Percentiles rank a stretch among this genome's conserved stretches.
phyloP scores from a whole-genome alignment of 2,113 vertebrate genomes.

The Pelmatolapia mariae region DNA sequence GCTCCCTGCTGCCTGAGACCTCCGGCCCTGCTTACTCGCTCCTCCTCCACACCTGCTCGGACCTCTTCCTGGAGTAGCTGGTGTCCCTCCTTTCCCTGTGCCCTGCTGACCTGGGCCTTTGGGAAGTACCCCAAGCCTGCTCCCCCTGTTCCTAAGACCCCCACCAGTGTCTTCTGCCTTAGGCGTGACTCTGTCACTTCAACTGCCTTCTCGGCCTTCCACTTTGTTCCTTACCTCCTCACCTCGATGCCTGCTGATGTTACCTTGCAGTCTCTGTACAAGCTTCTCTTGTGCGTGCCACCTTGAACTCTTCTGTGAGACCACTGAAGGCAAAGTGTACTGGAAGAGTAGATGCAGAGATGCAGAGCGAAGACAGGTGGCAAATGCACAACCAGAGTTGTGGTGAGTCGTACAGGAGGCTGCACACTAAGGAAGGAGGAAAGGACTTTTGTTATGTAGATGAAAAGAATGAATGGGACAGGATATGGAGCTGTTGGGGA shows the following conservation, averaged over 20 bases:
- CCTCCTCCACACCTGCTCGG: too few relatives aligned
- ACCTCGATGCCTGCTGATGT: not conserved
- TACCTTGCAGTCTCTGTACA: not conserved
- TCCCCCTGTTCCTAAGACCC: not conserved
- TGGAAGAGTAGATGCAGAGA: not conserved
- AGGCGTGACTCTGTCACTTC: not conserved
- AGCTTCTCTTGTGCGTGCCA: fast-evolving
- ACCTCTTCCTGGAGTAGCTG: too few relatives aligned
- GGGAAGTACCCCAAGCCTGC: not conserved
- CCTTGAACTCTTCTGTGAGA: not conserved
- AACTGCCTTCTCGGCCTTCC: not conserved
- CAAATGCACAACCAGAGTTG: not conserved
- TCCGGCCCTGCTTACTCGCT: too few relatives aligned
- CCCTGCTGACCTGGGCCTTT: fast-evolving
- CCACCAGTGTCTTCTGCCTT: not conserved
- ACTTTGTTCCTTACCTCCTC: not conserved
- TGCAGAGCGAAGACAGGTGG: not conserved
- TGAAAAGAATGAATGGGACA: not conserved
- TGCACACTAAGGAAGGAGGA: not conserved
- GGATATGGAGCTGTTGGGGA: not conserved
- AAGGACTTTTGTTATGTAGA: not conserved
- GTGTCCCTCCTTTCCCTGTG: not conserved
- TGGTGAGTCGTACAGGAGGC: not conserved
- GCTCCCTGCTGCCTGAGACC: too few relatives aligned
- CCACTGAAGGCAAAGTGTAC: not conserved